Evolutionary conservation across 2,113 vertebrate genomes (phyloP), one percentile per base, ranked within the genome.

Genomic region (Symphodus melops): DNA sequence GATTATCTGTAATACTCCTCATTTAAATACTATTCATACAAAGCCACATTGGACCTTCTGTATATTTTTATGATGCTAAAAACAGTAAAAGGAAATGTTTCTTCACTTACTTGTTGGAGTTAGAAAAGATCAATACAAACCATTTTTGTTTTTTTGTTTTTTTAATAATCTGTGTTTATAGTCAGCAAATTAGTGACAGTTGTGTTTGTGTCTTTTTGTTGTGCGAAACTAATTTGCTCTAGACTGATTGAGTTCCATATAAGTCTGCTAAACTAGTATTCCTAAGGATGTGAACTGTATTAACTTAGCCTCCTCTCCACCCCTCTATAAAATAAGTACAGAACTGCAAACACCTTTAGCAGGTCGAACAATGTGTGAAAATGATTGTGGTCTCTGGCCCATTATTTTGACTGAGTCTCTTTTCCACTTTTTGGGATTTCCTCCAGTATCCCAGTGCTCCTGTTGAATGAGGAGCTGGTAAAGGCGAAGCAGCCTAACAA

Each of bases 381-480:
- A 76, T 41, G 75, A 48, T 73, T 74, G 60, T 62, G 65, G 65
- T 53, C 63, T 79, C 72, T 46, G 60, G 65, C 64, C 55, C 77
- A 80, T 81, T 84, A 61, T 86, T 86, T 89, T 83, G 76, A 85
- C 77, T 75, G 51, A 87, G 77, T 81, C 71, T 77, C 80, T 68
- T 77, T 88, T 83, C 64, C 73, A 64, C 75, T 84, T 77, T 62
- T 48, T 67, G 68, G 77, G 87, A 89, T 89, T 87, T 92, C 81
- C 86, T 91, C 83, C 68, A 60, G 25, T 55, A 58, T 90, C 89
- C 91, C 86, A 84, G 49, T 0, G 77, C 84, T 86, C 79, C 84
- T 51, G 75, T 84, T 79, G 79, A 85, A 64, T 42, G 42, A 64
- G 79, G 68, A 87, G 36, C 36, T 65, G 67, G 69, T 60, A 49